Base-by-base conservation (phyloP, 2,113 vertebrate genomes). In the Gnathochromis pfefferi region DNA sequence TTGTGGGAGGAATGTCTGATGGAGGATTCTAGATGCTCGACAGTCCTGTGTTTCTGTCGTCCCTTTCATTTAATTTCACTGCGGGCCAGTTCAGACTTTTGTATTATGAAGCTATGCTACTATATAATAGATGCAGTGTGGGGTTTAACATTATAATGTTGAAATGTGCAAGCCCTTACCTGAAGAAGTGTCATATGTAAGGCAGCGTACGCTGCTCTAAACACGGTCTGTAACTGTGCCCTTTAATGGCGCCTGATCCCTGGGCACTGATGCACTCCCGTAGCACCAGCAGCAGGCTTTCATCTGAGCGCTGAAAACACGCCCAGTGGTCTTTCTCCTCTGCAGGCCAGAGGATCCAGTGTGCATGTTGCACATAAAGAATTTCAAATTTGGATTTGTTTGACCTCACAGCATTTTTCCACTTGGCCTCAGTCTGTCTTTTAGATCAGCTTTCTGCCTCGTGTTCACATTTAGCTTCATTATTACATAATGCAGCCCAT, bases 61-160 rank as follows among this genome's bases (percentile, higher is more conserved):
- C 13, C 13, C 1, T 16, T 9, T 45, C 21, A 16, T 17, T 45
- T 26, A 16, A 45, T 6, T 23, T 23, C 13, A 45, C 38, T 7
- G 65, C 21, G 2, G 38, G 65, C 38, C 65, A 45, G 13, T 45
- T 73, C 38, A 42, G 38, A 45, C 38, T 45, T 23, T 23, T 70
- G 35, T 70, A 1, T 23, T 42, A 16, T 16, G 21, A 45, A 16
- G 21, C 21, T 9, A 1, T 45, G 68, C 68, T 73, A 9, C 38
- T 45, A 4, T 73, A 26, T 26, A 0, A 23, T 26, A 26, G 0
- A 26, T 0, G 65, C 21, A 73, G 12, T 16, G 8, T 45, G 8
- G 13, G n/a, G n/a, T 70, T 70, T 45, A 45, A 42, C 21, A 73
- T 42, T 14, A 16, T 73, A 13, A 16, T 73, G 13, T 2, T 73